Evolutionary conservation across 1,140 invertebrate species (phyloP), one percentile per base, ranked within the genome.

Genomic region (Drosophila sturtevanti): DNA sequence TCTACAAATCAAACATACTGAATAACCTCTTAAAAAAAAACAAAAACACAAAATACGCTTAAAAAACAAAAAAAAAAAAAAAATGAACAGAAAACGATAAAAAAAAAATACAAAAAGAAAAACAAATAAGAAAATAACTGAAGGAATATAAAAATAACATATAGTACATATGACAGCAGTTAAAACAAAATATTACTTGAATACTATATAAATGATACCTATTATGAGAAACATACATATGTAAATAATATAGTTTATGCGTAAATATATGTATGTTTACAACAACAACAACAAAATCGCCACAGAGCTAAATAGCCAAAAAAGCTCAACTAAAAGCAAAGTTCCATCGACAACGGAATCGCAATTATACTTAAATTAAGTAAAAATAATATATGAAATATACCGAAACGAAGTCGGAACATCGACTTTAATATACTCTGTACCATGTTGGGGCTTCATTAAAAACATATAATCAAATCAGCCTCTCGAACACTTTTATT

Each of bases 361-460:
- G 68, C 68, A 67, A 68, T 75, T 75, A 75, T 41, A 38, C 0
- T 38, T 75, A 75, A 55, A 14, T 14, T 70, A 70, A 70, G 68
- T 44, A 31, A 66, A 65, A 48, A 0, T 7, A 56, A 34, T 10
- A 55, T 27, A 34, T 31, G 22, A 16, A 34, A 34, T 18, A 34
- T 16, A 2, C 16, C 16, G 0, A 11, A 9, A 48, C 2, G 2
- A 48, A 21, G 41, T 48, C 41, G 41, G 41, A 9, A 4, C 4
- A 0, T 11, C 41, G 41, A 48, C 41, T 21, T 10, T 11, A 21
- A 16, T 2, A 48, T 21, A 18, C 41, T 10, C 41, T 48, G 41
- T 48, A 48, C 34, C 34, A 11, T 35, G 34, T 35, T 35, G 3
- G 34, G 34, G 34, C 34, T 1, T 12, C 9, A 11, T 35, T 12